Percentiles rank a stretch among this genome's conserved stretches.
Conservation (phyloP, 2,113 vertebrate genomes). For the Sterna hirundo region DNA sequence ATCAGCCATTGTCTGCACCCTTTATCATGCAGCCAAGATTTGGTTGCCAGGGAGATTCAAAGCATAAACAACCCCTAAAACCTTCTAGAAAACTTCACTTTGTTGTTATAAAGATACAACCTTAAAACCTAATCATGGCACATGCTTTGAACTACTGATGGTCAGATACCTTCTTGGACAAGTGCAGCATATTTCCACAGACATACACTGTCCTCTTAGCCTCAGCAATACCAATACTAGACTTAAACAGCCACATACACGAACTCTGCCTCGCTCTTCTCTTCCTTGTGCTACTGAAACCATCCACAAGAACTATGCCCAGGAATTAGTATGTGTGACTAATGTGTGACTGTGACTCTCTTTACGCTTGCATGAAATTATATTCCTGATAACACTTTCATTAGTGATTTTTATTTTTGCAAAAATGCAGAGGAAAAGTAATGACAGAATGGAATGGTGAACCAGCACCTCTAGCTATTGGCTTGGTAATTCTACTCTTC, state of each 20-base stretch:
- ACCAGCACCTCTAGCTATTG: background rate
- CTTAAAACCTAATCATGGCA: background rate
- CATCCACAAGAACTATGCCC: background rate
- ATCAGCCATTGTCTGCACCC: background rate
- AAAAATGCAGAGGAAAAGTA: background rate
- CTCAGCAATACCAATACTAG: background rate
- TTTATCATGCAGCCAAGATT: background rate
- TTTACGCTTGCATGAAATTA: background rate
- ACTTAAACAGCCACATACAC: background rate
- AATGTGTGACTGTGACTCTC: background rate
- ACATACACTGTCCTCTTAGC: too few relatives aligned
- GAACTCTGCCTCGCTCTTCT: background rate
- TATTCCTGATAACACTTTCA: background rate
- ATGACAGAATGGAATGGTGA: background rate
- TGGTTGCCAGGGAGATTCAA: background rate
- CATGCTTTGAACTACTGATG: background rate
- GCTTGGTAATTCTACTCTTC: background rate
- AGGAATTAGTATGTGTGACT: too few relatives aligned
- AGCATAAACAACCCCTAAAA: background rate
- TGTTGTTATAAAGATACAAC: background rate
- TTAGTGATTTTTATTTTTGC: background rate
- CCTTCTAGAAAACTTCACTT: background rate
- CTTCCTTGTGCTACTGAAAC: background rate
- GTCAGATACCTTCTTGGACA: background rate
- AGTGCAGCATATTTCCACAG: background rate